Base-by-base conservation (phyloP, 2,888 invertebrate species). In the Polydrusus cervinus region DNA sequence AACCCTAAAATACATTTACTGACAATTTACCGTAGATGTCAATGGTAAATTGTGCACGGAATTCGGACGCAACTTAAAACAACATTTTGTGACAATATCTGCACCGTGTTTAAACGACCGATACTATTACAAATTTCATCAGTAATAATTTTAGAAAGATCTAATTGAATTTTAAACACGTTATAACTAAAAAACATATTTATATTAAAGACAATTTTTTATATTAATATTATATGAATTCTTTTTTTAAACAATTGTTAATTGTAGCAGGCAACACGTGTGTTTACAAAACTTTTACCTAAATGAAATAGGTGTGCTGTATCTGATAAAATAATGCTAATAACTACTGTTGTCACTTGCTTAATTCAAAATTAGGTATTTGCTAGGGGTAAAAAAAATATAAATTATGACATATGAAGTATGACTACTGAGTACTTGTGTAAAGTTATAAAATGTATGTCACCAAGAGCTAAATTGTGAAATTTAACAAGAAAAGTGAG, bases 1-100 rank as follows among this genome's bases (percentile, higher is more conserved):
- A 72, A 72, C 51, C 30, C 66, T 72, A 57, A 72, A 72, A 66
- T 66, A 66, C 61, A 62, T 72, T 66, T 60, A 57, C 66, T 66
- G 45, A 45, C 45, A 25, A 55, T 57, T 51, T 65, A 65, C 55
- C 53, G 64, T 71, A 25, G 40, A 71, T 71, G 71, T 71, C 71
- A 71, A 60, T 60, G 18, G 38, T 60, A 60, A 60, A 60, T 60
- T 60, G 38, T 38, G 57, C 57, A 38, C 16, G 38, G 16, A 34
- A 64, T 64, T 49, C 10, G 30, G 13, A 20, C 9, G 25, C 34
- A 64, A 64, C 47, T 49, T 25, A 25, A 47, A 47, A 64, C 64
- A 43, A 13, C 43, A 25, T 47, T 43, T 64, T 47, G 20, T 49
- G 16, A 64, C 64, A 64, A 20, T 30, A 34, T 47, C 34, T 49